Conservation (phyloP, 2,113 vertebrate genomes). For the Cryptomyrus ogoouensis region DNA sequence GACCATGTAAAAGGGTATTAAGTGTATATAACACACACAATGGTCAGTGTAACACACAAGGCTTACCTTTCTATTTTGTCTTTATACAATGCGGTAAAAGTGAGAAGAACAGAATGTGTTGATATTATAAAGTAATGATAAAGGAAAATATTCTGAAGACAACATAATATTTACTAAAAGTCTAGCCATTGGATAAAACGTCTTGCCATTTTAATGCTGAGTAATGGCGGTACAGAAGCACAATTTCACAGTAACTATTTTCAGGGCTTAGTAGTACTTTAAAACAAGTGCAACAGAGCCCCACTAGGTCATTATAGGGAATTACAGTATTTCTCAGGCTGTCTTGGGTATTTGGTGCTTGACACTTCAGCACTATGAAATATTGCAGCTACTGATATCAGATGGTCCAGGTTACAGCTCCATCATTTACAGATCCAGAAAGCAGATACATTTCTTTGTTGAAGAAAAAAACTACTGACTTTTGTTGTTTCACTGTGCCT, state of each 20-base stretch:
- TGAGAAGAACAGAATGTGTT: not conserved
- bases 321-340: not conserved
- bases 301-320: not conserved
- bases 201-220: not conserved
- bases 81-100: not conserved
- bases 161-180: not conserved
- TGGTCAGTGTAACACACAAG: not conserved
- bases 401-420: not conserved
- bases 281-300: conserved; percentile 18
- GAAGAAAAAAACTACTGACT: not conserved
- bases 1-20: not conserved
- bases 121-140: not conserved
- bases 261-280: not conserved
- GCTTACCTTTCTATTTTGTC: too few species aligned
- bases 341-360: not conserved
- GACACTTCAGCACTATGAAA: not conserved
- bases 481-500: not conserved
- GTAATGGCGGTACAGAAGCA: not conserved
- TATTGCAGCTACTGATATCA: not conserved
- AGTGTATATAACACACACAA: not conserved
- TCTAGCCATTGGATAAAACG: not conserved
- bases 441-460: not conserved
- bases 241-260: not conserved
- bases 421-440: not conserved
- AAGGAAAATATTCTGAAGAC: not conserved